Evolutionary conservation across 92 coral and sea anemone genomes (phyloP).

Genomic region (Heliopora coerulea): DNA sequence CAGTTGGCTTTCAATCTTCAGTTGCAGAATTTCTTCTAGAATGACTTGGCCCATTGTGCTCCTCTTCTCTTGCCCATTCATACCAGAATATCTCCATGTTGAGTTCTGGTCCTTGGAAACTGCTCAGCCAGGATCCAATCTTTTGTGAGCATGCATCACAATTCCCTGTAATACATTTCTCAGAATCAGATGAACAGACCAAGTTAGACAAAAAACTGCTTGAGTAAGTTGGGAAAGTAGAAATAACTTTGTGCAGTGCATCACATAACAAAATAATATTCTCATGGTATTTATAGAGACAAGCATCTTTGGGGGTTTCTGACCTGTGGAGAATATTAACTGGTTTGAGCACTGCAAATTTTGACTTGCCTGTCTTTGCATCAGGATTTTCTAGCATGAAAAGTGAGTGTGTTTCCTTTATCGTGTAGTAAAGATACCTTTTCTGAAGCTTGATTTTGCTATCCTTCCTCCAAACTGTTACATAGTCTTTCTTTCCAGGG

Average conservation of each 20-base stretch:
- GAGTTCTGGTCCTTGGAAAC: slow-evolving; percentile 16
- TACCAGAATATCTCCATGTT: slow-evolving; percentile 43
- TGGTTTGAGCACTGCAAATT: slow-evolving; percentile 57
- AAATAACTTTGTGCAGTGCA: slow-evolving; percentile 51
- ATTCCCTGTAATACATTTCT: slow-evolving; percentile 63
- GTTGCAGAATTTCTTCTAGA: slow-evolving; percentile 10
- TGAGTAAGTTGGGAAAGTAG: slow-evolving; percentile 53
- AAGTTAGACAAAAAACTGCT: slow-evolving; percentile 49
- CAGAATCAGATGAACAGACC: slow-evolving; percentile 55
- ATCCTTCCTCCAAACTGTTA: slow-evolving; percentile 45
- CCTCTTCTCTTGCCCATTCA: slow-evolving; percentile 41
- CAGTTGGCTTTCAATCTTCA: slow-evolving; percentile 16
- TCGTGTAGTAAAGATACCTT: slow-evolving; percentile 52
- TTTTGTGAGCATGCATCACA: slow-evolving; percentile 43
- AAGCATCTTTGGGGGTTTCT: slow-evolving; percentile 54
- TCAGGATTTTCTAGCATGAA: slow-evolving; percentile 48
- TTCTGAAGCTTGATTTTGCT: slow-evolving; percentile 59
- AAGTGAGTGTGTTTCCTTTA: slow-evolving; percentile 54
- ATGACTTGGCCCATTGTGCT: slow-evolving; percentile 22
- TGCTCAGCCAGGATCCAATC: slow-evolving; percentile 16
- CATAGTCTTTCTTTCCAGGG: slow-evolving; percentile 52
- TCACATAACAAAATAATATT: slow-evolving; percentile 46
- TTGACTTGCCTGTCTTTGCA: too few relatives aligned
- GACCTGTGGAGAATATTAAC: slow-evolving; percentile 55
- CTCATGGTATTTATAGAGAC: slow-evolving; percentile 53